Base-by-base conservation (phyloP, 2,113 vertebrate genomes). In the Menidia beryllina region DNA sequence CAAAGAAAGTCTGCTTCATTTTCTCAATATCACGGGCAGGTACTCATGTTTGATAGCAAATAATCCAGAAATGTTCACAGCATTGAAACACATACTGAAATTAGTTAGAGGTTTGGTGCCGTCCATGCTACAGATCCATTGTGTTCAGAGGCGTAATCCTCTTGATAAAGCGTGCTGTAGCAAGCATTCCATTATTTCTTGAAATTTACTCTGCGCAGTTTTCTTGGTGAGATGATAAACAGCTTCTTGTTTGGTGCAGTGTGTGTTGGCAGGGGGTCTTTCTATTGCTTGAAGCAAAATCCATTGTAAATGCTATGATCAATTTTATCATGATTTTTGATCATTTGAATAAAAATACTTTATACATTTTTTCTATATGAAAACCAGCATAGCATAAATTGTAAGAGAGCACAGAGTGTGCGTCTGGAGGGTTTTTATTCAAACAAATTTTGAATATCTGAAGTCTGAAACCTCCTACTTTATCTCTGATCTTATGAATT, bases 1-100 rank as follows among this genome's bases (percentile, higher is more conserved):
- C 17, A 56, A 59, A 59, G 68, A 75, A 76, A 72, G 39, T 56
- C 59, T 1, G 13, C n/a, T 57, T 55, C 15, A 49, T 58, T 75
- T 72, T 63, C 64, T 54, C 52, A 12, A 3, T 30, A 48, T 59
- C 54, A 55, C 11, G 27, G 27, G 26, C 24, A 60, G 45, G 38
- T 47, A 25, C 38, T 72, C 36, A 57, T 30, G 52, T 55, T 51
- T 49, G 13, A 57, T 65, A 69, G 38, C 12, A 62, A 21, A 20
- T 58, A 34, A 21, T 11, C 20, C 24, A 39, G 41, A 55, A 57
- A 43, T 47, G 45, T 69, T 70, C 41, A 34, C 17, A 21, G 54
- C 56, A 41, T 75, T 48, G 67, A 61, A 23, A 47, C 11, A 39
- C 25, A 34, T 39, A 64, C 2, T 59, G 25, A 69, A 70, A 79